Evolutionary conservation across 2,113 vertebrate genomes (phyloP), one percentile per base, ranked within the genome.

Genomic region (Alectura lathami): DNA sequence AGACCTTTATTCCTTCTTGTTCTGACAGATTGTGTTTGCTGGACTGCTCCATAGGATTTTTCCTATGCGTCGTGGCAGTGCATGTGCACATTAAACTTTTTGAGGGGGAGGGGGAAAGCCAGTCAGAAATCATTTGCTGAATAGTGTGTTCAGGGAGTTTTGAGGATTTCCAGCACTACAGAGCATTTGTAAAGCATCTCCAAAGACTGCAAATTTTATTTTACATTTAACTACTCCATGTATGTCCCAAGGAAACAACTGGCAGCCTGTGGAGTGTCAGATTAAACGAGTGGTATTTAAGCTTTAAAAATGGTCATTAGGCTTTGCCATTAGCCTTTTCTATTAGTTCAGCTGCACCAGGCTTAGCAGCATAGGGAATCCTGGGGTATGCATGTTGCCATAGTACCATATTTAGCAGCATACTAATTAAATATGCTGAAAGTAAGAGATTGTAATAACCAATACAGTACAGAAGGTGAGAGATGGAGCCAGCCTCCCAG

Each of bases 1-100:
- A 97, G 96, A 96, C 85, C 95, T 98, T 96, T 96, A 96, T 96
- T 98, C 96, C 92, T 88, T 96, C 95, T 97, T 84, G 85, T 79
- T 95, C 93, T 97, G 94, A 97, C 96, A 97, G 93, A 97, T 79
- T 93, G 95, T 91, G 92, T 91, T 94, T 94, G 88, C 92, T 97
- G 96, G 73, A 92, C 85, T 91, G 59, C 83, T 95, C 92, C 57
- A 85, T 77, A 94, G 40, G 76, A 62, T 89, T 96, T 93, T 96
- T 96, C 95, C 92, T 88, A 88, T 95, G 86, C 93, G 89, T 96
- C 56, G 73, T 95, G 93, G 94, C 93, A 98, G 94, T 94, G 76
- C 86, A 84, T 57, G 79, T 63, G 92, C 85, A 85, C 66, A 72
- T 90, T 88, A 69, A 13, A 60, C 72, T 91, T 66, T 89, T 81